Conservation (phyloP, 2,113 vertebrate species). For the Chloebia gouldiae region DNA sequence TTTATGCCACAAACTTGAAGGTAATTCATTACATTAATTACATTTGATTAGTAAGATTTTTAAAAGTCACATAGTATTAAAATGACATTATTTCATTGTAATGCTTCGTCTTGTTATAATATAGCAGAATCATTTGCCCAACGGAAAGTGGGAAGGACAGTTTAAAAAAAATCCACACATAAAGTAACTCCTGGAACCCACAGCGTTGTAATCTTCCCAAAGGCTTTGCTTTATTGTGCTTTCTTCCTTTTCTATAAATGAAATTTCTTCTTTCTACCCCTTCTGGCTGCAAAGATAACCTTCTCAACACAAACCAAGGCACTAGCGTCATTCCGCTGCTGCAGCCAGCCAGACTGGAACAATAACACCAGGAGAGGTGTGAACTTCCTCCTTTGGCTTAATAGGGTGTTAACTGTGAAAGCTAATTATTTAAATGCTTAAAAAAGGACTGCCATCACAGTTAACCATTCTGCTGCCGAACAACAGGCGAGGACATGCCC, state of each 20-base stretch:
- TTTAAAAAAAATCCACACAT: neutral
- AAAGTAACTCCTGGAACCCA: neutral
- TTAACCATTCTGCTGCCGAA: conserved; percentile 1
- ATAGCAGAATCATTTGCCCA: neutral
- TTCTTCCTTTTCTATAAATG: conserved; percentile 41
- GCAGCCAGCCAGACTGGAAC: conserved; percentile 40
- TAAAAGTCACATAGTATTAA: neutral
- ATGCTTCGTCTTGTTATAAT: neutral
- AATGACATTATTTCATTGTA: neutral
- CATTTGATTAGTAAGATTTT: neutral
- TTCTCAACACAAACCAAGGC: conserved; percentile 47
- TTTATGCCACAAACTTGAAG: neutral
- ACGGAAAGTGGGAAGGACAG: neutral
- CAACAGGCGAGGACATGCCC: neutral
- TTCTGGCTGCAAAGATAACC: conserved; percentile 54
- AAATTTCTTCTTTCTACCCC: conserved; percentile 25
- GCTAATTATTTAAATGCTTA: conserved; percentile 34
- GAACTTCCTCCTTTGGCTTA: conserved; percentile 61
- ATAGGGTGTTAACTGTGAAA: conserved; percentile 41
- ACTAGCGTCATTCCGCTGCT: neutral
- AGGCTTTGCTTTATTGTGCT: conserved; percentile 38
- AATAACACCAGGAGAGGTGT: conserved; percentile 48
- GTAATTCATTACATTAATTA: neutral
- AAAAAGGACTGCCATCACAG: neutral
- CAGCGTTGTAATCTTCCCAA: conserved; percentile 2